Percentiles rank a stretch among this genome's conserved stretches.
These are phyloP conservation scores for Poeciliopsis prolifica DNA, from an alignment of 2,113 vertebrate species.

Conservation along the genomic window DNA sequence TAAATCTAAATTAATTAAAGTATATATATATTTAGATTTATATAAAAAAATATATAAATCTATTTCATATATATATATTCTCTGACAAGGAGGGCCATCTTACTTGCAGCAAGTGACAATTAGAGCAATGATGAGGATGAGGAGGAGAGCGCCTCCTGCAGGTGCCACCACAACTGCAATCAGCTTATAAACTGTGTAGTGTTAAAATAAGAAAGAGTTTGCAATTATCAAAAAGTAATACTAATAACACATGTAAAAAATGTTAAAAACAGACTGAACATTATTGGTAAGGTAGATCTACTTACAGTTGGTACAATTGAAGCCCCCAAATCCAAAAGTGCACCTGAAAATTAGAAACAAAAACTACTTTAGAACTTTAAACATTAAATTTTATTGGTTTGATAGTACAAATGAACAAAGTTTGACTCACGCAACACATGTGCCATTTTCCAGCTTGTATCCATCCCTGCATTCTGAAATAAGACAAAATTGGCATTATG, in stretches of 20 bases:
- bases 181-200: slow-evolving; percentile 91
- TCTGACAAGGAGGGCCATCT: slow-evolving; percentile 41
- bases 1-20: background rate
- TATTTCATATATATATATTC: no score
- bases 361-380: background rate
- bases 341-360: slow-evolving; percentile 82
- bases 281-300: slow-evolving; percentile 16
- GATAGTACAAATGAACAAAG: background rate
- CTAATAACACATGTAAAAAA: background rate
- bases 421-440: slow-evolving; percentile 87
- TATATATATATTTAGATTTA: no score
- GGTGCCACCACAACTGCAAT: slow-evolving; percentile 93
- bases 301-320: slow-evolving; percentile 97
- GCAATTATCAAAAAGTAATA: background rate
- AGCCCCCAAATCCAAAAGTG: slow-evolving; percentile 94
- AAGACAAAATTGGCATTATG: background rate
- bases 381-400: background rate
- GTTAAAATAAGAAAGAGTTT: slow-evolving; percentile 17
- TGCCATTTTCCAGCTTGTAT: slow-evolving; percentile 88
- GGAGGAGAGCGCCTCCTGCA: slow-evolving; percentile 89
- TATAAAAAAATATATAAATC: no score
- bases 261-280: background rate
- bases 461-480: slow-evolving; percentile 92
- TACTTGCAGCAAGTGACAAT: slow-evolving; percentile 95
- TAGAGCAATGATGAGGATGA: slow-evolving; percentile 88